phyloP scores from a whole-genome alignment of 2,888 invertebrate genomes.

The Lepidocyrtoides sp. region DNA sequence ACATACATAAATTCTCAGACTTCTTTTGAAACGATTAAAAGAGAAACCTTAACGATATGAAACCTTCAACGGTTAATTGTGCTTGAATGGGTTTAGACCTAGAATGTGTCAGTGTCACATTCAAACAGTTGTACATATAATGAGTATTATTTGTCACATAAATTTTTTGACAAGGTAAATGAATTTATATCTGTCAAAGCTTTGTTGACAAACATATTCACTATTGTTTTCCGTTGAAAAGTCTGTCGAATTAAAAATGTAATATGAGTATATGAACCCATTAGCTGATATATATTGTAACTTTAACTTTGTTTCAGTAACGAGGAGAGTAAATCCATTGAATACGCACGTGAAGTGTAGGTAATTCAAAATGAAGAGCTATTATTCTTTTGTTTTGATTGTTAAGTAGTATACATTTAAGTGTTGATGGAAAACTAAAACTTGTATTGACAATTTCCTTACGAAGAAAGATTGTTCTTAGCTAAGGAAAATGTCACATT shows the following conservation, averaged over 20 bases:
- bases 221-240: conserved; percentile 61
- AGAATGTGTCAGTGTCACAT: conserved; percentile 2
- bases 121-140: conserved; percentile 15
- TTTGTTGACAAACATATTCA: conserved; percentile 18
- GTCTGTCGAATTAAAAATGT: conserved; percentile 43
- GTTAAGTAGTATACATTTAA: conserved; percentile 46
- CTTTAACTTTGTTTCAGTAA: not conserved
- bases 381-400: conserved; percentile 37
- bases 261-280: too few species aligned
- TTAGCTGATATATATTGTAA: not conserved
- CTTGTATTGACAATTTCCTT: conserved; percentile 79
- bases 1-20: not conserved
- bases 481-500: conserved; percentile 76
- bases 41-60: not conserved
- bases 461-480: conserved; percentile 11
- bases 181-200: not conserved
- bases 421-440: conserved; percentile 75
- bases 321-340: not conserved
- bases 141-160: not conserved
- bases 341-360: not conserved
- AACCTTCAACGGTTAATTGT: not conserved
- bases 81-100: conserved; percentile 31
- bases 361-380: conserved; percentile 18
- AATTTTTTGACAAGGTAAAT: not conserved
- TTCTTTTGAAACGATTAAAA: not conserved